Base-by-base conservation (phyloP, 1,140 invertebrate genomes). In the Melipona quadrifasciata region DNA sequence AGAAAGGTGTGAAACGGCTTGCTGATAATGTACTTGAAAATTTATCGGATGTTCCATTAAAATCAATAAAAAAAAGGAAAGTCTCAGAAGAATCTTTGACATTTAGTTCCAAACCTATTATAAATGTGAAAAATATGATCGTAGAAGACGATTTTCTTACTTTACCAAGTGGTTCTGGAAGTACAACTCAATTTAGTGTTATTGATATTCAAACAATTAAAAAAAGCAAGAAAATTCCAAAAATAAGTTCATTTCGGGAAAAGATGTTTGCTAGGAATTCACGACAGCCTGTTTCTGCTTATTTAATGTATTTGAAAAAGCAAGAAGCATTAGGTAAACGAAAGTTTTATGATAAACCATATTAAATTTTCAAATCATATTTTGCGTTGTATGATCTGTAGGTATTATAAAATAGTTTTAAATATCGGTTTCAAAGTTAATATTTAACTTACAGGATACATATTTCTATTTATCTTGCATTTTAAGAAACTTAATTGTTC, bases 121-220 rank as follows among this genome's bases (percentile, higher is more conserved):
- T 51, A 10, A 51, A 80, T n/a, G 74, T 19, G 2, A 24, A 34
- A 51, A 81, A 80, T 58, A 64, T 85, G 1, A 53, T 53, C 6
- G 71, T 82, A 12, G 86, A 91, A 27, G 64, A 74, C 1, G 83
- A 80, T n/a, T 89, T 47, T 47, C 39, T 73, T 31, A 64, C 88
- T 21, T 10, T 82, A 2, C 70, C 87, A 5, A 91, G 89, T 65
- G 72, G 74, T 1, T 55, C 58, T n/a, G 91, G 89, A 77, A 80
- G 88, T 39, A 93, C 90, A 1, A 93, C 92, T 1, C 27, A 88
- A 27, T 93, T 93, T 47, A 27, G 21, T 12, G 85, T 92, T 2
- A 64, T 89, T 6, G 89, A 90, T 61, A 19, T 94, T 27, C 24
- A 87, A 5, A 91, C 91, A 39, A 14, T 73, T 0, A 87, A 73